Base-by-base conservation (phyloP, 2,113 vertebrate genomes). In the Ictidomys tridecemlineatus region DNA sequence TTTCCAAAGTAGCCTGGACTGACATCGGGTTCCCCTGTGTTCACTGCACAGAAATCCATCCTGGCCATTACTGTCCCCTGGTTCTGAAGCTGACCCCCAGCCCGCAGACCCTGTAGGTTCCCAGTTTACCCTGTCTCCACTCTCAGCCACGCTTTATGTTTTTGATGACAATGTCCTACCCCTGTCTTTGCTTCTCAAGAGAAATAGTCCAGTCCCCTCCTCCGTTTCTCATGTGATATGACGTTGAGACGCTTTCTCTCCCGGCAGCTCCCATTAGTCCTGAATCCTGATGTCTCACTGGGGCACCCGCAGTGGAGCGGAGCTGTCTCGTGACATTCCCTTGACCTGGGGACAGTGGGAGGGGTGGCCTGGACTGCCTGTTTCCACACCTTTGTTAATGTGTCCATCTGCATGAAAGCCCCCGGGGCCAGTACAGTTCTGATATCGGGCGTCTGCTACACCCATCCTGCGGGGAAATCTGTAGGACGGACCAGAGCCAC, bases 401-500 rank as follows among this genome's bases (percentile, higher is more conserved):
- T 0, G 22, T 53, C 58, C 0, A 0, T 26, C 11, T 26, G 53
- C 10, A 3, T 0, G 24, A 32, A 24, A 37, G 22, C 30, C 34
- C 56, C 0, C 0, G 8, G 39, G 4, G 11, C 28, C 22, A 1
- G 45, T 8, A 11, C 7, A 39, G 51, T 1, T 32, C 39, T 32
- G 42, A n/a, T 22, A 1, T 3, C 1, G 67, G n/a, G 20, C 58
- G 34, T 45, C 42, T 69, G 20, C 56, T 0, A 0, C 4, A 20
- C 32, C 30, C 10, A 0, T 4, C 17, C 53, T 8, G 0, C 3
- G 2, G 51, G 74, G 12, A 39, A 12, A 73, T 65, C 7, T 3
- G 0, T 4, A 2, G 9, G 76, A 2, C 13, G 4, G 74, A n/a
- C 16, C 20, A 0, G 56, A 83, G 82, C 26, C 0, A 2, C 56